Evolutionary conservation across 2,113 vertebrate genomes (phyloP).

Genomic region (Alethe castanea): DNA sequence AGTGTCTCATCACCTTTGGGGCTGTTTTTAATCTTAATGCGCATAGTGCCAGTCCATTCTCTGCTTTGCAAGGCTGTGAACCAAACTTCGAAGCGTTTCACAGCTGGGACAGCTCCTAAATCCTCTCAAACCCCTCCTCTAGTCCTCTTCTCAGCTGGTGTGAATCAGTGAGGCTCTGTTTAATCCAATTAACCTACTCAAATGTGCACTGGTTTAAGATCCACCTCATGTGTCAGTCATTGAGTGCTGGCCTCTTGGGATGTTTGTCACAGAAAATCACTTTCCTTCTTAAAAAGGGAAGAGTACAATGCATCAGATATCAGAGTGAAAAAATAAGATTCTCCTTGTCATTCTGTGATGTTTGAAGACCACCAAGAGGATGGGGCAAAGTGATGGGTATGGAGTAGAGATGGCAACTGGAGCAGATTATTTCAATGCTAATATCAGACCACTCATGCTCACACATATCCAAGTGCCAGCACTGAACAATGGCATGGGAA

Average conservation of each 20-base stretch:
- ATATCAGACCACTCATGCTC: constrained; percentile 65
- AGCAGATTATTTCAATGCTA: constrained; percentile 54
- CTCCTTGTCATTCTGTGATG: background rate
- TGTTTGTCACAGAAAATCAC: background rate
- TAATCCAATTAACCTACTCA: background rate
- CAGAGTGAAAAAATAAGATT: background rate
- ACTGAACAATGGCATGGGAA: constrained; percentile 41
- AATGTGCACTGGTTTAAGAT: background rate
- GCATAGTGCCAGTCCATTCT: background rate
- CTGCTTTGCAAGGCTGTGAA: background rate
- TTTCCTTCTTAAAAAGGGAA: background rate
- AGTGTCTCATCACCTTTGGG: background rate
- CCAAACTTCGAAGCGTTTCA: background rate
- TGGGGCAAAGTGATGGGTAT: background rate
- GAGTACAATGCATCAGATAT: background rate
- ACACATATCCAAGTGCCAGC: constrained; percentile 52
- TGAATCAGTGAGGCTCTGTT: background rate
- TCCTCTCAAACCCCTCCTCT: background rate
- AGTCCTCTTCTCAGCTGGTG: background rate
- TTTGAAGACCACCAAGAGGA: background rate
- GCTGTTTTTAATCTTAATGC: background rate
- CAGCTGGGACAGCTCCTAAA: background rate
- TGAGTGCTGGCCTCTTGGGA: background rate
- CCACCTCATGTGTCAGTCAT: rapidly evolving
- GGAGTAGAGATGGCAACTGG: background rate